phyloP scores from a whole-genome alignment of 2,797 vertebrate species.

The Sardinella longiceps region DNA sequence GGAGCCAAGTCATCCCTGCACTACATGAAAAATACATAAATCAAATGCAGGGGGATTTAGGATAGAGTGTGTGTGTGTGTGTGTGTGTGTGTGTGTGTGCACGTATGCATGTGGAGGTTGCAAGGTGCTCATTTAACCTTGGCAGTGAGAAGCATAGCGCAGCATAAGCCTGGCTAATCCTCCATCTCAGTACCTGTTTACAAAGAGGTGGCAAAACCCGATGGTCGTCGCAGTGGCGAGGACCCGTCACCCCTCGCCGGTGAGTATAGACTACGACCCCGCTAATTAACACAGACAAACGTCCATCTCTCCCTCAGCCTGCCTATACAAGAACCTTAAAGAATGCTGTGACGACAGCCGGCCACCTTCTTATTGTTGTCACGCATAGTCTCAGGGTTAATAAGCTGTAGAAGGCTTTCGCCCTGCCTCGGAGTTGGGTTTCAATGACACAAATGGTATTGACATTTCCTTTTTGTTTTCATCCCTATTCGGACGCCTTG shows the following conservation, averaged over 20 bases:
- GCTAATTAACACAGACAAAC: conserved; percentile 39
- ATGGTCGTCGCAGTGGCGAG: not conserved
- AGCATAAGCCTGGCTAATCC: conserved; percentile 53
- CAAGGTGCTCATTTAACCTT: conserved; percentile 47
- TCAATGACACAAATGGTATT: conserved; percentile 40
- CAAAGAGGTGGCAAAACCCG: conserved; percentile 42
- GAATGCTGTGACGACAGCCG: not conserved
- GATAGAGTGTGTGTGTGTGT: not conserved
- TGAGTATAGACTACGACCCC: conserved; percentile 38
- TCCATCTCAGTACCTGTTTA: conserved; percentile 47
- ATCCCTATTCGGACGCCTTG: not conserved
- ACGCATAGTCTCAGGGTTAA: not conserved
- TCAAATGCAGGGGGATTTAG: not conserved
- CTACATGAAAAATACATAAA: not conserved
- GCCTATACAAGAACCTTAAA: not conserved
- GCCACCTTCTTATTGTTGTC: not conserved
- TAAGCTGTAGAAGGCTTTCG: not conserved
- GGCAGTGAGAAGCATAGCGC: conserved; percentile 36
- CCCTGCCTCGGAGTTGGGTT: conserved; percentile 2
- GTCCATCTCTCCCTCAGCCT: conserved; percentile 35
- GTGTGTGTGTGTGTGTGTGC: no score
- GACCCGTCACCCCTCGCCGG: conserved; percentile 46
- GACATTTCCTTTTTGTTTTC: conserved; percentile 38
- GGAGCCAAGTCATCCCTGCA: not conserved
- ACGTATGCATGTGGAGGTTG: no score